Evolutionary conservation across 2,888 invertebrate species (phyloP).

Genomic region (Polietes domitor): DNA sequence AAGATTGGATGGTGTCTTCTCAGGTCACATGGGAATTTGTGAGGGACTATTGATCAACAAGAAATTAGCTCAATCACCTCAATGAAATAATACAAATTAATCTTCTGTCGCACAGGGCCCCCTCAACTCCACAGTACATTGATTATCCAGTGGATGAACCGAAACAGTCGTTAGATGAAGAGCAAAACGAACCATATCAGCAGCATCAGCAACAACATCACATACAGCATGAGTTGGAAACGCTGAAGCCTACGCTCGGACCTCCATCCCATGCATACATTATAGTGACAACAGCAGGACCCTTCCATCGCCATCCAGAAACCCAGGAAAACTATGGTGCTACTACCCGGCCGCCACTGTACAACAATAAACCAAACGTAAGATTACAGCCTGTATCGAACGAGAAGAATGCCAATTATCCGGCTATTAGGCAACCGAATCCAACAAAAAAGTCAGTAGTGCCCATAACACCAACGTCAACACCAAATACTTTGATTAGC

Average conservation of each 20-base stretch:
- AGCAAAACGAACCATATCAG: conserved; percentile 66
- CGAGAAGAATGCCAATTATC: conserved; percentile 62
- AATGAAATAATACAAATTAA: no score
- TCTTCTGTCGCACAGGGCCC: conserved; percentile 17
- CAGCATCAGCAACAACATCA: no score
- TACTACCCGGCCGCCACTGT: conserved; percentile 73
- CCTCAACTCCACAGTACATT: conserved; percentile 72
- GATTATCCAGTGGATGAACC: conserved; percentile 78
- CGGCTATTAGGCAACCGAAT: conserved; percentile 60
- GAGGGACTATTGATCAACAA: no score
- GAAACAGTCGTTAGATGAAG: conserved; percentile 77
- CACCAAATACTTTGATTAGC: conserved; percentile 27
- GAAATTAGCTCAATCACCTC: no score
- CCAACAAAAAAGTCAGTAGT: conserved; percentile 51
- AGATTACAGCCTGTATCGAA: conserved; percentile 73
- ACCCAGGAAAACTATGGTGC: conserved; percentile 70
- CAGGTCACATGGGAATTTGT: no score
- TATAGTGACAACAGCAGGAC: conserved; percentile 74
- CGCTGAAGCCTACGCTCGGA: conserved; percentile 53
- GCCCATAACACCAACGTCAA: conserved; percentile 50
- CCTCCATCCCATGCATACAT: conserved; percentile 72
- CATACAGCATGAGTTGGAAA: conserved; percentile 10
- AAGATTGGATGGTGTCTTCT: no score
- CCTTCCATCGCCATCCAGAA: conserved; percentile 20
- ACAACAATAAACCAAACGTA: conserved; percentile 75